phyloP scores from a whole-genome alignment of 2,888 invertebrate species.

The Harmothoe impar region DNA sequence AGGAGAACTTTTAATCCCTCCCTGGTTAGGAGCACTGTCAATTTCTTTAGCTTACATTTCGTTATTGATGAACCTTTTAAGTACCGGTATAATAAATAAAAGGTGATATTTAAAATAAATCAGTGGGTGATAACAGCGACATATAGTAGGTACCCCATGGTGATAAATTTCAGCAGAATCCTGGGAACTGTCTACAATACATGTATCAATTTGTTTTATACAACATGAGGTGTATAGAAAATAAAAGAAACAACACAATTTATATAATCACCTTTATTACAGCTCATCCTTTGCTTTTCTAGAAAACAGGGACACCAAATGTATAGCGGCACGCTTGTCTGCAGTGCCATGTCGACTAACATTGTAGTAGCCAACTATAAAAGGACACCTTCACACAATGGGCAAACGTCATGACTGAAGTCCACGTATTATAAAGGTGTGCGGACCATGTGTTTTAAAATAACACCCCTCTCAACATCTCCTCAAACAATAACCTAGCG shows the following conservation, averaged over 20 bases:
- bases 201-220: no score
- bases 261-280: conserved; percentile 43
- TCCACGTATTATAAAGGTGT: neutral
- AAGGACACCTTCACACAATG: neutral
- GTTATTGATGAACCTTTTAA: no score
- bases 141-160: no score
- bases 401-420: neutral
- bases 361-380: neutral
- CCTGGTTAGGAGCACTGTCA: no score
- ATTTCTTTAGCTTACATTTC: no score
- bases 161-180: no score
- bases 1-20: no score
- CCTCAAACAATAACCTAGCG: conserved; percentile 9
- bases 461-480: neutral
- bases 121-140: no score
- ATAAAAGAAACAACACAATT: neutral
- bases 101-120: no score
- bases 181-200: no score
- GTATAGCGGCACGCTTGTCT: neutral
- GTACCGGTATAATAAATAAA: no score
- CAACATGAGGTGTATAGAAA: no score
- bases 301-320: conserved; percentile 45
- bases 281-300: conserved; percentile 32
- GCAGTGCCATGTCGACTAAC: neutral
- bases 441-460: conserved; percentile 1